Evolutionary conservation across 2,888 invertebrate species (phyloP).

Genomic region (Gasteruption jaculator): DNA sequence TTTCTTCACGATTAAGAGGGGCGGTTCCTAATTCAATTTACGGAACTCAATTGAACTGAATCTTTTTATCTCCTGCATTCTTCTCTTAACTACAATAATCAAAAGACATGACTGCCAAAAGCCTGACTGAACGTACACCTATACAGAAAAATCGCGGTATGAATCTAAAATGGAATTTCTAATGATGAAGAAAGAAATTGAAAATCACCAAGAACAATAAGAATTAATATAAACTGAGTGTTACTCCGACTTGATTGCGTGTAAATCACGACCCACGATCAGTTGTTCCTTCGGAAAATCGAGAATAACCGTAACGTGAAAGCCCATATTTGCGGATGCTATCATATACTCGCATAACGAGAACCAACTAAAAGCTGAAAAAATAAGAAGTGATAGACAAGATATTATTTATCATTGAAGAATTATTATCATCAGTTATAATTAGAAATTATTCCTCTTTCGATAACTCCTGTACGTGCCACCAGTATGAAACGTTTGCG

Average conservation of each 20-base stretch:
- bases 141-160: too few relatives aligned
- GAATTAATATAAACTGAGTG: slow-evolving; percentile 29
- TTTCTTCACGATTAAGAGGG: too few relatives aligned
- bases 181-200: too few relatives aligned
- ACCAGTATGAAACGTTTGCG: too few relatives aligned
- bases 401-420: background rate
- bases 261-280: slow-evolving; percentile 63
- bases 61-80: too few relatives aligned
- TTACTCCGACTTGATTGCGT: slow-evolving; percentile 47
- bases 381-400: slow-evolving; percentile 3
- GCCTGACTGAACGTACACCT: too few relatives aligned
- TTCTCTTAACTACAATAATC: too few relatives aligned
- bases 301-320: slow-evolving; percentile 81
- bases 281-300: slow-evolving; percentile 83
- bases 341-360: slow-evolving; percentile 90
- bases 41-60: too few relatives aligned
- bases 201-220: slow-evolving; percentile 37
- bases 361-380: slow-evolving; percentile 89
- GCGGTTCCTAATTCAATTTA: too few relatives aligned
- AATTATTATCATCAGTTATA: background rate
- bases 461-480: too few relatives aligned
- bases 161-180: too few relatives aligned
- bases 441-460: background rate
- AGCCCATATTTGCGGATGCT: slow-evolving; percentile 88
- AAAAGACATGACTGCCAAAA: too few relatives aligned